These are phyloP conservation scores for Zaprionus nigranus DNA, from an alignment of 1,140 invertebrate genomes.

Conservation along the genomic window DNA sequence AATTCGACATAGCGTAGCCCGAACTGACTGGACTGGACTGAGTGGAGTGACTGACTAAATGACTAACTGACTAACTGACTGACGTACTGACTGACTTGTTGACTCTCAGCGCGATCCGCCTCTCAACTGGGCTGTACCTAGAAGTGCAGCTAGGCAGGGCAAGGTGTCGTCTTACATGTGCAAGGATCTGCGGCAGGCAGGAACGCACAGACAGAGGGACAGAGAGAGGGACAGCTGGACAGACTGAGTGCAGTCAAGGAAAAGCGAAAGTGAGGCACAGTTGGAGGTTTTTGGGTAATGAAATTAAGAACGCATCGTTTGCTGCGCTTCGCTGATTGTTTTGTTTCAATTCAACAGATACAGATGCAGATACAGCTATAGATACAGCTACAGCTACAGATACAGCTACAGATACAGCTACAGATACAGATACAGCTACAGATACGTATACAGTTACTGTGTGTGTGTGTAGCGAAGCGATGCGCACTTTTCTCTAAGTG, in stretches of 20 bases:
- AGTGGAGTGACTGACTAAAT: conserved; percentile 14
- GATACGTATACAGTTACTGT: neutral
- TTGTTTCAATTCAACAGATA: conserved; percentile 61
- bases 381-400: neutral
- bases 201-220: neutral
- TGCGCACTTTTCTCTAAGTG: conserved; percentile 43
- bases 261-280: conserved; percentile 76
- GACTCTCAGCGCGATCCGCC: neutral
- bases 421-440: neutral
- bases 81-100: conserved; percentile 25
- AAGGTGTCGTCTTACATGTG: conserved; percentile 76
- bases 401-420: neutral
- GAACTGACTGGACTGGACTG: too few relatives aligned
- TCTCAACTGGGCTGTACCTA: conserved; percentile 25
- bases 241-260: neutral
- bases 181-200: conserved; percentile 28
- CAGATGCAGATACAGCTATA: neutral
- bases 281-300: conserved; percentile 69
- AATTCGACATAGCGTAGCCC: neutral
- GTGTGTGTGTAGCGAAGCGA: conserved; percentile 8
- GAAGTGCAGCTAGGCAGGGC: conserved; percentile 1
- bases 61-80: conserved; percentile 7
- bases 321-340: conserved; percentile 77
- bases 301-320: conserved; percentile 80
- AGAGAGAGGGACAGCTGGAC: neutral